These are phyloP conservation scores for Brachystomella parvula DNA, from an alignment of 1,140 invertebrate genomes.

Conservation along the genomic window DNA sequence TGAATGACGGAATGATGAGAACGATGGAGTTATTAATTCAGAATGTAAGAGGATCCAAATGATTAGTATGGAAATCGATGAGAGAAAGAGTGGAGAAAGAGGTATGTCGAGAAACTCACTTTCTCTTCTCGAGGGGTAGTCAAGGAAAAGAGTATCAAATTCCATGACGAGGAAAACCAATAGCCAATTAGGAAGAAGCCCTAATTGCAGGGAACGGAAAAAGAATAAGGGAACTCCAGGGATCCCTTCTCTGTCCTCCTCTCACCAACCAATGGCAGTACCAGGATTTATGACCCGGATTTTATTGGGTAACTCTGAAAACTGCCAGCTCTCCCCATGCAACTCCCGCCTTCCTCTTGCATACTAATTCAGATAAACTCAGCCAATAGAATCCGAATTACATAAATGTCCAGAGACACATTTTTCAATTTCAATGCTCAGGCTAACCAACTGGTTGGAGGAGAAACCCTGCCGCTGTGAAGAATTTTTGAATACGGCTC, in stretches of 20 bases:
- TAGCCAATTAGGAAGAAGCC: constrained; percentile 13
- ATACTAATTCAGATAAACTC: background rate
- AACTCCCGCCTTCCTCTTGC: background rate
- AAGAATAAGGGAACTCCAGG: background rate
- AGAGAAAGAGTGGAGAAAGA: background rate
- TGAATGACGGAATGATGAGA: background rate
- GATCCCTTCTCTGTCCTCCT: background rate
- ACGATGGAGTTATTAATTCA: background rate
- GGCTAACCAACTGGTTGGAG: too few species aligned
- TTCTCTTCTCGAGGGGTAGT: background rate
- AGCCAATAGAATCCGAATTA: background rate
- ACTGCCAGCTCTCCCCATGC: background rate
- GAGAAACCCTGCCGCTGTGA: too few species aligned
- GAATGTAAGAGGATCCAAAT: constrained; percentile 1
- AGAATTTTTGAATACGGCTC: too few species aligned
- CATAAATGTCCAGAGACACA: too few species aligned
- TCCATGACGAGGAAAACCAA: constrained; percentile 13
- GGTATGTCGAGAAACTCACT: background rate
- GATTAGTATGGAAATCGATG: background rate
- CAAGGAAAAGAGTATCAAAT: constrained; percentile 2
- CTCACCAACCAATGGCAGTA: background rate
- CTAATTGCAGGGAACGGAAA: constrained; percentile 3
- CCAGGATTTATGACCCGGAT: background rate
- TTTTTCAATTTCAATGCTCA: too few species aligned
- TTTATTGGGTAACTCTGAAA: background rate